These are phyloP conservation scores for Euwallacea fornicatus DNA, from an alignment of 1,140 invertebrate genomes.

Conservation along the genomic window DNA sequence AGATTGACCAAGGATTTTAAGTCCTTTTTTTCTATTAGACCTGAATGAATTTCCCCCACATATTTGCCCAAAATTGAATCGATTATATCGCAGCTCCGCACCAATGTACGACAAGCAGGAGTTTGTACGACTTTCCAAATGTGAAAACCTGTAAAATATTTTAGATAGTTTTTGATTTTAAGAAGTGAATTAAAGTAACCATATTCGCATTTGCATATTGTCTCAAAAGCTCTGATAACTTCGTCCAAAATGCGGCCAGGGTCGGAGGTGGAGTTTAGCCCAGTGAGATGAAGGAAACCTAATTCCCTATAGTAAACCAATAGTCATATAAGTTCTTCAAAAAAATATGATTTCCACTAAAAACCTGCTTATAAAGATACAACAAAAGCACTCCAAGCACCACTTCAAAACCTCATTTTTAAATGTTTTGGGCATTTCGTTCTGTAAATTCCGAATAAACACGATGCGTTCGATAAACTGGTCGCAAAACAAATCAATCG, in stretches of 20 bases:
- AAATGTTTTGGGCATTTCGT: constrained; percentile 62
- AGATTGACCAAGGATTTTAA: constrained; percentile 36
- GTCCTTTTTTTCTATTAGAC: constrained; percentile 43
- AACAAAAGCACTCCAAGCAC: constrained; percentile 67
- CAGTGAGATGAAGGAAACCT: constrained; percentile 55
- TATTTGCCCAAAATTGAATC: constrained; percentile 45
- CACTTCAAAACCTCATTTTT: constrained; percentile 65
- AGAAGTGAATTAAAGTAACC: constrained; percentile 25
- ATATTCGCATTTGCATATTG: constrained; percentile 64
- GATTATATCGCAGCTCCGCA: constrained; percentile 52
- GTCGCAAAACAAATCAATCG: constrained; percentile 55
- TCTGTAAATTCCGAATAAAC: constrained; percentile 61
- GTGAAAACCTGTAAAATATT: constrained; percentile 57
- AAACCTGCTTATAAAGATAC: constrained; percentile 45
- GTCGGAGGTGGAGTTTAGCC: constrained; percentile 57
- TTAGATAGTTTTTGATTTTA: neutral
- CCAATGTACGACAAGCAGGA: constrained; percentile 60
- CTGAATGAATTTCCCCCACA: constrained; percentile 40
- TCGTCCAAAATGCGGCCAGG: constrained; percentile 62
- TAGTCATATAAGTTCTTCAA: neutral
- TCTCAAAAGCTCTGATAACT: constrained; percentile 61
- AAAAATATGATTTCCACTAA: neutral
- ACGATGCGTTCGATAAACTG: constrained; percentile 54
- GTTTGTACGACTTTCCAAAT: constrained; percentile 70
- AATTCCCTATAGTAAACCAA: constrained; percentile 36